phyloP scores from a whole-genome alignment of 2,113 vertebrate genomes.

The Tragelaphus scriptus region DNA sequence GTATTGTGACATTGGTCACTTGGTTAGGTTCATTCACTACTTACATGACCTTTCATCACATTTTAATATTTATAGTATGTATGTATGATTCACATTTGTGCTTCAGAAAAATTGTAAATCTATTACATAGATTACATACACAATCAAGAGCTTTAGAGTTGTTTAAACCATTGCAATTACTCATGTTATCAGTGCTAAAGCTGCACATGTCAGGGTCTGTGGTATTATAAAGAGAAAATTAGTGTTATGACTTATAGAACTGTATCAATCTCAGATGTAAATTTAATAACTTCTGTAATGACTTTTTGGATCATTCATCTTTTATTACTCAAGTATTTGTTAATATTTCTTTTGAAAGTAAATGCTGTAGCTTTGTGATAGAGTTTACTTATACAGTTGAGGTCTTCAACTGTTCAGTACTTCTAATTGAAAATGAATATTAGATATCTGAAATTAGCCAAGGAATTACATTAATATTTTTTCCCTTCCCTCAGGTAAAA shows the following conservation, averaged over 20 bases:
- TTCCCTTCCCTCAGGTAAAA: conserved; percentile 79
- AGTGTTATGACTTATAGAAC: not conserved
- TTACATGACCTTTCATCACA: not conserved
- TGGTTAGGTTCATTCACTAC: not conserved
- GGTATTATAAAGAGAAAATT: conserved; percentile 25
- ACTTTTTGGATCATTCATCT: not conserved
- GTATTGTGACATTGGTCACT: not conserved
- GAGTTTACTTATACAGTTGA: not conserved
- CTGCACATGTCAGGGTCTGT: not conserved
- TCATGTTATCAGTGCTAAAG: not conserved
- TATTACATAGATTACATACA: not conserved
- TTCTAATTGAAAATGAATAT: conserved; percentile 24
- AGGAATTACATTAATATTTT: conserved; percentile 34
- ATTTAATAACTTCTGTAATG: not conserved
- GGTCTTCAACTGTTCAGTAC: not conserved
- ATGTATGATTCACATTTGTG: not conserved
- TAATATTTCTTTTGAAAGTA: conserved; percentile 24
- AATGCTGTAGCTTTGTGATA: not conserved
- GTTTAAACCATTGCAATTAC: not conserved
- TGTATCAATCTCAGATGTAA: not conserved
- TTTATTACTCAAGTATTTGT: not conserved
- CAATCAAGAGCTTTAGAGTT: not conserved
- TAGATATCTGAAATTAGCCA: not conserved
- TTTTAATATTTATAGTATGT: not conserved
- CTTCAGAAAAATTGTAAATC: not conserved